Evolutionary conservation across 2,113 vertebrate genomes (phyloP), one percentile per base, ranked within the genome.

Genomic region (Grus americana): DNA sequence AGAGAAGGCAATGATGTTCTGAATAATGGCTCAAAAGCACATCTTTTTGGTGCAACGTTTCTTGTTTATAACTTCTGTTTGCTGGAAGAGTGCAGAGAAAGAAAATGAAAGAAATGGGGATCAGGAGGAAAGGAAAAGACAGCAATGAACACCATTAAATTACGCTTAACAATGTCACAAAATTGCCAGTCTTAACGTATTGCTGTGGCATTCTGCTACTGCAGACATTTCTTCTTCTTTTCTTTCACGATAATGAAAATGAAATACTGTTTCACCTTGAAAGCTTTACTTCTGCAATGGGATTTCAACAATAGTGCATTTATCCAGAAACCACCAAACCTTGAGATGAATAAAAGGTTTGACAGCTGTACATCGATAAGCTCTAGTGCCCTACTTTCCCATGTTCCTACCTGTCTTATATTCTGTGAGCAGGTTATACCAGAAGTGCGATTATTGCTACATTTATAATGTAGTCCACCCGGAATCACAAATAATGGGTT

Each of bases 261-360:
- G 71, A 92, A 97, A 86, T 79, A 58, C 46, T 94, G 54, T 80
- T 96, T 97, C 65, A 95, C 80, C 83, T 96, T 92, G 75, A 95
- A 93, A 96, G 84, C 80, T 86, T 95, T 88, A 80, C 26, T 82
- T 96, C 42, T 79, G 58, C 93, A 90, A 2, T 92, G 73, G 58
- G 57, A 67, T 94, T 97, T 97, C 66, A 83, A 57, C 68, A 65
- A 80, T 14, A 65, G 82, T 72, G 65, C 36, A 58, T 97, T 96
- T 93, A 74, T 96, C 55, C 66, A 86, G 85, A 86, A 94, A 78
- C 22, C 70, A 91, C 67, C 67, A 85, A 96, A 94, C 70, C 61
- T 66, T 81, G 92, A 96, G 92, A 94, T 88, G 89, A 96, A 85
- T 82, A 85, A 96, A 93, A 63, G 68, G 55, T 87, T 86, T 97